phyloP scores from a whole-genome alignment of 2,797 vertebrate genomes.

The Anas flavirostris region DNA sequence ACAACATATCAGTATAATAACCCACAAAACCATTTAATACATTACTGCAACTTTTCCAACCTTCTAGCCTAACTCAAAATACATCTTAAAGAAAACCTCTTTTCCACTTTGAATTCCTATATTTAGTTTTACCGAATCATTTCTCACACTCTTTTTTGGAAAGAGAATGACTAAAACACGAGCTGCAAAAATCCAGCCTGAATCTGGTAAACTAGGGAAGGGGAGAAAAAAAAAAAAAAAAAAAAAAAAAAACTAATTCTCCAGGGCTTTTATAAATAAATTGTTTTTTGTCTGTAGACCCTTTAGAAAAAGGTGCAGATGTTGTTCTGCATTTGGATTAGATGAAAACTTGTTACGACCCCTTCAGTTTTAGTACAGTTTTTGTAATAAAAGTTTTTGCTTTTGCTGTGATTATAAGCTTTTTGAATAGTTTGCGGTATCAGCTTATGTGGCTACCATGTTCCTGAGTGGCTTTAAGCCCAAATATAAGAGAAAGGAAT shows the following conservation, averaged over 20 bases:
- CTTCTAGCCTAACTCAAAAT: not conserved
- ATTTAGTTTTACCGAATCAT: not conserved
- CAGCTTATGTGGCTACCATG: not conserved
- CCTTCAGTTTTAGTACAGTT: not conserved
- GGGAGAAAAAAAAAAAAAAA: not conserved
- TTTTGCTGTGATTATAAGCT: not conserved
- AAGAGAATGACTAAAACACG: not conserved
- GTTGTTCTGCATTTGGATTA: not conserved
- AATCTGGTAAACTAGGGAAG: not conserved
- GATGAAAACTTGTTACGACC: not conserved
- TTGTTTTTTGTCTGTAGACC: not conserved
- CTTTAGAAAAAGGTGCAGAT: not conserved
- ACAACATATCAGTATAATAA: not conserved
- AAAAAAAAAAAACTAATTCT: not conserved
- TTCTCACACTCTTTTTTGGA: not conserved
- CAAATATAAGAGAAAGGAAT: not conserved
- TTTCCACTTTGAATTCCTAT: not conserved
- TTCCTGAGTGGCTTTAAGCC: not conserved
- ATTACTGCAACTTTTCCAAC: not conserved
- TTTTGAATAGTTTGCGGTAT: not conserved
- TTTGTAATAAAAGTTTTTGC: too few relatives aligned
- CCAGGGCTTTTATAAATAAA: not conserved
- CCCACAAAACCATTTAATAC: not conserved
- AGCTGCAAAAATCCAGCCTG: not conserved
- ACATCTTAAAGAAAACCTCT: not conserved